phyloP scores from a whole-genome alignment of 2,797 vertebrate species.

The Silurus lanzhouensis region DNA sequence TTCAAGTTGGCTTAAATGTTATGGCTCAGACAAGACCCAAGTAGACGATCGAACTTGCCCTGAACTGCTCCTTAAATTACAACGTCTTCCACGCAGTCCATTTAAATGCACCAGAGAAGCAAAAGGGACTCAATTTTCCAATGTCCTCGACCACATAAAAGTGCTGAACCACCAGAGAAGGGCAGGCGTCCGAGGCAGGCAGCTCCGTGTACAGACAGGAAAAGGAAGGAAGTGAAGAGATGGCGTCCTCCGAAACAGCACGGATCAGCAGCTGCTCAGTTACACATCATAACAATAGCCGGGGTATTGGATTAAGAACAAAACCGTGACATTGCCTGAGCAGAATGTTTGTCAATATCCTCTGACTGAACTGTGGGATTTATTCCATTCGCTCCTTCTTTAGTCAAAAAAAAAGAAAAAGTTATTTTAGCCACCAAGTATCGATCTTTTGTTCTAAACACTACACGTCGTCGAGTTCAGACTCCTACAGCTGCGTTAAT shows the following conservation, averaged over 20 bases:
- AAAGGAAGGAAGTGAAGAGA: not conserved
- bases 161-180: constrained; percentile 24
- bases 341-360: not conserved
- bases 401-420: not conserved
- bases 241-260: not conserved
- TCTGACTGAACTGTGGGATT: not conserved
- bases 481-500: not conserved
- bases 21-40: not conserved
- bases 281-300: not conserved
- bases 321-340: not conserved
- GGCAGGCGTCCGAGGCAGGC: not conserved
- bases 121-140: not conserved
- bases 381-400: not conserved
- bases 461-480: not conserved
- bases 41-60: not conserved
- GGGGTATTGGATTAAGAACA: constrained; percentile 1
- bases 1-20: not conserved
- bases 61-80: constrained; percentile 14
- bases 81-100: not conserved
- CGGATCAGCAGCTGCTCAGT: constrained; percentile 2
- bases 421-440: not conserved
- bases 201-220: not conserved
- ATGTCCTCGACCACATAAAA: constrained; percentile 3
- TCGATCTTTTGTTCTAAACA: not conserved
- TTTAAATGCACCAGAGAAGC: not conserved